Percentiles rank a stretch among this genome's conserved stretches.
phyloP scores from a whole-genome alignment of 1,140 invertebrate species.

The Zaprionus inermis region DNA sequence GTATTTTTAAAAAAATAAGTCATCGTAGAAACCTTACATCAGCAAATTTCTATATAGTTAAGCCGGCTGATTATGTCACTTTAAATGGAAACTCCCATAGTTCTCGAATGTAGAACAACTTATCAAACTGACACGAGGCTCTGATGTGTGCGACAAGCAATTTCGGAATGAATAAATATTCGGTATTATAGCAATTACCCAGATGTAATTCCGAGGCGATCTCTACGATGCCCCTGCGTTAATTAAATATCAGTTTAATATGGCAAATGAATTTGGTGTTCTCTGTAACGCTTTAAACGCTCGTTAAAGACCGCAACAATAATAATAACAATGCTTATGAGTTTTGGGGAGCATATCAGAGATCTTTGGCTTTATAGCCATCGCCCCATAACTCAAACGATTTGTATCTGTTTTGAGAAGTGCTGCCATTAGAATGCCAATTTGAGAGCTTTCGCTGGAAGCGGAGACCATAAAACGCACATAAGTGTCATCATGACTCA shows the following conservation, averaged over 20 bases:
- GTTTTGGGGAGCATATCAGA: slow-evolving; percentile 66
- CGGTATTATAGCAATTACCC: background rate
- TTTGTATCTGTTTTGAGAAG: slow-evolving; percentile 79
- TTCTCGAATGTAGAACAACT: background rate
- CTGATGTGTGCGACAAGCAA: background rate
- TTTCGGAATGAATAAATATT: background rate
- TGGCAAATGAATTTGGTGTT: slow-evolving; percentile 46
- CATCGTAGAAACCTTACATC: background rate
- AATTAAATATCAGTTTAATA: slow-evolving; percentile 11
- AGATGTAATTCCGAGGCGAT: background rate
- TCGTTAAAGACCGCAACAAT: slow-evolving; percentile 45
- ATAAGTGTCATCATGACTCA: slow-evolving; percentile 80
- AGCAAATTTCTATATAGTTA: background rate
- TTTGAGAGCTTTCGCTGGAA: slow-evolving; percentile 75
- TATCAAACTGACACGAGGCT: background rate
- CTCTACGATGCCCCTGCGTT: background rate
- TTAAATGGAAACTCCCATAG: background rate
- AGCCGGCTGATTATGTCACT: background rate
- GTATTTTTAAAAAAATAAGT: background rate
- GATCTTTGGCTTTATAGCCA: slow-evolving; percentile 52
- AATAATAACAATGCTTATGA: slow-evolving; percentile 59
- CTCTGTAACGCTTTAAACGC: too few relatives aligned
- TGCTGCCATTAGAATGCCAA: slow-evolving; percentile 78
- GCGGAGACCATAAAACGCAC: slow-evolving; percentile 69
- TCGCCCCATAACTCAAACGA: slow-evolving; percentile 62